Evolutionary conservation across 2,888 invertebrate species (phyloP).

Genomic region (Dynastes maya): DNA sequence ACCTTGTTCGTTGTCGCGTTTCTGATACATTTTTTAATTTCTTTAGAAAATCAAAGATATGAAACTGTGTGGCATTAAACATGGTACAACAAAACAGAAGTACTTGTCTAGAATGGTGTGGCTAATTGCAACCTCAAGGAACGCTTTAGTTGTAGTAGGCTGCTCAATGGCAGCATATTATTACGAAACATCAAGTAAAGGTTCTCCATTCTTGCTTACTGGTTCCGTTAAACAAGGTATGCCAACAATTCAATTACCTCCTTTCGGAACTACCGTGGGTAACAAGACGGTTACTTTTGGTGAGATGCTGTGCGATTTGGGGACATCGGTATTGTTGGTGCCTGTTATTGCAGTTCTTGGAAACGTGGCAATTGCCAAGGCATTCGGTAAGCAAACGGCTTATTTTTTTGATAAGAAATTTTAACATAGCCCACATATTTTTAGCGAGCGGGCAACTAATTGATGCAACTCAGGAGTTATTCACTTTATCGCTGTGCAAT

Average conservation of each 20-base stretch:
- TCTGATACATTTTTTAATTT: conserved; percentile 38
- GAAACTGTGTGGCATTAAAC: conserved; percentile 64
- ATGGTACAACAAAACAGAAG: conserved; percentile 68
- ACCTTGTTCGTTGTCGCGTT: background rate
- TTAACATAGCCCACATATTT: conserved; percentile 58
- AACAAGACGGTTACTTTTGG: conserved; percentile 76
- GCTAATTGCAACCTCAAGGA: conserved; percentile 86
- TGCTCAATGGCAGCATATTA: conserved; percentile 81
- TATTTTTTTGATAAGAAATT: no score
- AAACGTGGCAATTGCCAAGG: conserved; percentile 96
- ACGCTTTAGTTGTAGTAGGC: conserved; percentile 85
- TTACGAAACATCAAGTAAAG: conserved; percentile 71
- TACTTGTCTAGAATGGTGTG: conserved; percentile 78
- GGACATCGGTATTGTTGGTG: conserved; percentile 88
- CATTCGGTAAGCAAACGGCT: conserved; percentile 81
- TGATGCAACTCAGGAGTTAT: conserved; percentile 91
- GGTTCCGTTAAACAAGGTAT: conserved; percentile 84
- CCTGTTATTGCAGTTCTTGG: conserved; percentile 93
- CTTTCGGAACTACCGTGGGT: conserved; percentile 78
- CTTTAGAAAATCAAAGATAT: conserved; percentile 83
- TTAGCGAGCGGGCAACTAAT: conserved; percentile 84
- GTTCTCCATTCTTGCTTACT: conserved; percentile 82
- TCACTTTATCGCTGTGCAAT: conserved; percentile 89
- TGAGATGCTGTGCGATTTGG: conserved; percentile 85
- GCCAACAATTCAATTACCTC: conserved; percentile 79